Conservation (phyloP, 1,140 invertebrate genomes). For the Ceratitis capitata region DNA sequence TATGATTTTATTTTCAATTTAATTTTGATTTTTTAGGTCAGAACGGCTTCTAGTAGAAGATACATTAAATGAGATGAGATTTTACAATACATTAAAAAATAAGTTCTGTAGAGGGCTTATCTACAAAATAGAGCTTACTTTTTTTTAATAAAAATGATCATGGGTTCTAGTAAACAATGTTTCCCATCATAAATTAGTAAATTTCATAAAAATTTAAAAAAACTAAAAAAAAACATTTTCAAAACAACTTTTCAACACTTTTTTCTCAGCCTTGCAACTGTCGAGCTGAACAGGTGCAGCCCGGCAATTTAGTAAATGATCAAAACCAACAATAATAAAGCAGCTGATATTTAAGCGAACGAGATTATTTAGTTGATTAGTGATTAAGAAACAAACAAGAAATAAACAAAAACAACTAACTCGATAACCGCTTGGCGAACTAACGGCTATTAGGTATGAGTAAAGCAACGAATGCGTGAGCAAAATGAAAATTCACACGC, state of each 20-base stretch:
- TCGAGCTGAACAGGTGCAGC: neutral
- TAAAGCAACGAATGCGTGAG: constrained; percentile 6
- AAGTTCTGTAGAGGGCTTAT: too few relatives aligned
- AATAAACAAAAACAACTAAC: too few relatives aligned
- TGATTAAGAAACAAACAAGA: neutral
- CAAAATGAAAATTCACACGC: constrained; percentile 29
- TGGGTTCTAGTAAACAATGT: too few relatives aligned
- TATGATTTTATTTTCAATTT: too few relatives aligned
- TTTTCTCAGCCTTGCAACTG: constrained; percentile 11
- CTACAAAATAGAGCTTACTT: too few relatives aligned
- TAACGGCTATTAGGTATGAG: neutral
- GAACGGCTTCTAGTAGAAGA: too few relatives aligned
- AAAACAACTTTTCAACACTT: constrained; percentile 6
- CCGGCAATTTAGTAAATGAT: neutral
- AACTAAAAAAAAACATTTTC: neutral
- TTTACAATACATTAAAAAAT: too few relatives aligned
- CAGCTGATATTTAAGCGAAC: constrained; percentile 24
- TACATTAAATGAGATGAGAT: too few relatives aligned
- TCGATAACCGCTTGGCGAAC: neutral
- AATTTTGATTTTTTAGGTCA: too few relatives aligned
- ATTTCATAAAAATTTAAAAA: too few relatives aligned
- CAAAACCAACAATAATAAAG: neutral
- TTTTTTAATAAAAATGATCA: too few relatives aligned
- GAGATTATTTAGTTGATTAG: constrained; percentile 19
- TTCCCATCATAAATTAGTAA: too few relatives aligned